Evolutionary conservation across 2,888 invertebrate species (phyloP), one percentile per base, ranked within the genome.

Genomic region (Therioaphis trifolii): DNA sequence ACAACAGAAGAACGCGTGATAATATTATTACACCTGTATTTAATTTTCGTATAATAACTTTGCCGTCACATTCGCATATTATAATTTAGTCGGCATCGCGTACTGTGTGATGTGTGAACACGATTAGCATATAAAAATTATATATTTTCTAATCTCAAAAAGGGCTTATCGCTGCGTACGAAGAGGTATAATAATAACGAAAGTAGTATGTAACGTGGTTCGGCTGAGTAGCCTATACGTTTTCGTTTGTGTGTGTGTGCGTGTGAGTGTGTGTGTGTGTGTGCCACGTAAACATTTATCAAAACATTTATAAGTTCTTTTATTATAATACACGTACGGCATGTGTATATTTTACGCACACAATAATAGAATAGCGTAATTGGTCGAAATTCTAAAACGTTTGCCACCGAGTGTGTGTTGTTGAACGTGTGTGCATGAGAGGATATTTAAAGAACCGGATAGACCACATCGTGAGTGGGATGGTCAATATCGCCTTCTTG

Each of bases 401-500:
- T 79, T 79, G 78, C 78, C 78, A 79, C 68, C 78, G 55, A 49
- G 63, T 15, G 63, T 66, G 21, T 77, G 29, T 49, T 52, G 35
- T 66, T 43, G n/a, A 35, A 15, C 21, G 58, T 29, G n/a, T 3
- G 3, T 18, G 11, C 40, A 66, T 5, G 21, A 7, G 46, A 29
- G 14, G 78, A 79, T 79, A 43, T 69, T 79, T 79, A 79, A 79
- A 79, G 68, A 79, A 79, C 78, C 78, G 78, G 78, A 79, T 69
- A 69, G 78, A 79, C 78, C 14, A 1, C 78, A 79, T 79, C 78
- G 78, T 79, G 78, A 79, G 78, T 79, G 78, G 78, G 78, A 69
- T 55, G 78, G 78, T 79, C 78, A 79, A 79, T 69, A 79, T 79
- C 78, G 78, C 78, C 78, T 78, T 78, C 78, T 78, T 21, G 68